Evolutionary conservation across 2,113 vertebrate genomes (phyloP).

Genomic region (Callospermophilus lateralis): DNA sequence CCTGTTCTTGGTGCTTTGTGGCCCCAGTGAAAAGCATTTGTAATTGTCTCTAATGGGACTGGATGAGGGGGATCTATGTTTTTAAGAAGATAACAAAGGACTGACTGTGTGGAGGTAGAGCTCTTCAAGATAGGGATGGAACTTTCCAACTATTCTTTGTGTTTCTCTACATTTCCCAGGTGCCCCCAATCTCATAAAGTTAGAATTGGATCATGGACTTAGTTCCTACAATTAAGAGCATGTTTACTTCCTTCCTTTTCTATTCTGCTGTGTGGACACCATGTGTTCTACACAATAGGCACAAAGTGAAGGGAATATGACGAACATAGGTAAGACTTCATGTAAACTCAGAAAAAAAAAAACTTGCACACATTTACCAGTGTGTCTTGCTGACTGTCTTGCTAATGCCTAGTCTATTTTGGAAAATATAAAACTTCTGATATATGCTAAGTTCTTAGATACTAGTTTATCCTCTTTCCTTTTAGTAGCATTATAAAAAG

Average conservation of each 20-base stretch:
- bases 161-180: neutral
- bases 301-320: neutral
- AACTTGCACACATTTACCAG: neutral
- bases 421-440: neutral
- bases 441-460: conserved; percentile 12
- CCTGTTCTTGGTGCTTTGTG: neutral
- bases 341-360: neutral
- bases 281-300: neutral
- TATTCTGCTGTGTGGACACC: neutral
- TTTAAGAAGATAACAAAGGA: neutral
- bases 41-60: neutral
- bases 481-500: neutral
- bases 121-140: neutral
- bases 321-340: neutral
- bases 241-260: neutral
- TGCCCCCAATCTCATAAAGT: neutral
- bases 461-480: neutral
- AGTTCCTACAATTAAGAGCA: neutral
- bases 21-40: neutral
- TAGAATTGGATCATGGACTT: neutral
- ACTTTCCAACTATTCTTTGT: neutral
- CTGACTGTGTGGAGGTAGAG: neutral
- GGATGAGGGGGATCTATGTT: neutral
- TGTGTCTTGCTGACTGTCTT: neutral
- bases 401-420: neutral